Evolutionary conservation across 1,140 invertebrate species (phyloP).

Genomic region (Cryptotermes secundus): DNA sequence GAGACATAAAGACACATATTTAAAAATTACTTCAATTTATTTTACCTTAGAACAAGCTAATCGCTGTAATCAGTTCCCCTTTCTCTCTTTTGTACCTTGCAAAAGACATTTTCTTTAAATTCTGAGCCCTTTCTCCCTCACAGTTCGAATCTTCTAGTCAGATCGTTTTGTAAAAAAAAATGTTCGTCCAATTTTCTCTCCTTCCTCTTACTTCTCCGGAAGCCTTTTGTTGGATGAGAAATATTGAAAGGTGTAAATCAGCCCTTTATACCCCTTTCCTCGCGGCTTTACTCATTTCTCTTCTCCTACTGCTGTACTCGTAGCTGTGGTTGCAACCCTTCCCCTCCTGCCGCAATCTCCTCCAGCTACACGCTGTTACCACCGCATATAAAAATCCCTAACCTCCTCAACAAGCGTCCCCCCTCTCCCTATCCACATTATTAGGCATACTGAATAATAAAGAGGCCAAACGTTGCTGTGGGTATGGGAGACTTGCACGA

Average conservation of each 20-base stretch:
- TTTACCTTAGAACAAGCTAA: background rate
- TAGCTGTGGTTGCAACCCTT: background rate
- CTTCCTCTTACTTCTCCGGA: background rate
- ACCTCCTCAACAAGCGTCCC: background rate
- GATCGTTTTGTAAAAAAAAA: background rate
- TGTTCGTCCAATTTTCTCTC: background rate
- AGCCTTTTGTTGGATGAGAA: conserved; percentile 8
- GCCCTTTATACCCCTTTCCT: background rate
- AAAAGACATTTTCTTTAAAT: background rate
- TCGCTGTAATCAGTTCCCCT: background rate
- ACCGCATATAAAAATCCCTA: conserved; percentile 16
- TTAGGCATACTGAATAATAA: conserved; percentile 14
- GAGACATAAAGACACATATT: no score
- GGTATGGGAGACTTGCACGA: background rate
- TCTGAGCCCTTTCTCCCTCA: background rate
- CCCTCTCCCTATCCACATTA: background rate
- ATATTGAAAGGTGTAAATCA: conserved; percentile 20
- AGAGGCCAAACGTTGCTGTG: background rate
- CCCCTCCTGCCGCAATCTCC: background rate
- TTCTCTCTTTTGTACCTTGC: background rate
- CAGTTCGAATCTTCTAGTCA: background rate
- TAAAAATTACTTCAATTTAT: background rate
- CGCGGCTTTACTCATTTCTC: background rate
- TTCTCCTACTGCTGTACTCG: background rate
- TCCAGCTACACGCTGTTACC: background rate